These are phyloP conservation scores for Sesia apiformis DNA, from an alignment of 2,888 invertebrate genomes.

Conservation along the genomic window DNA sequence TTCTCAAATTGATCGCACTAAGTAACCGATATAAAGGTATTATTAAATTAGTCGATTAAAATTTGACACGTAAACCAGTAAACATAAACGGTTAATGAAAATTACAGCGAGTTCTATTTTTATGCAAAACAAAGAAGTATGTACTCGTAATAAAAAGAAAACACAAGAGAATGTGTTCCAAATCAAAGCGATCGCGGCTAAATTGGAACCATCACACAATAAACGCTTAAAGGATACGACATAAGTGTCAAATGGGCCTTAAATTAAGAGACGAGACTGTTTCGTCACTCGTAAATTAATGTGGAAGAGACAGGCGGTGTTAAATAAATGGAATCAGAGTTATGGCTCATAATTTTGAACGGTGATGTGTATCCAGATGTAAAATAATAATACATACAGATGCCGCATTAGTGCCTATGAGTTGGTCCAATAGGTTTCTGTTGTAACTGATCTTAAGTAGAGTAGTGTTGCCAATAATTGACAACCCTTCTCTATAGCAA, in stretches of 20 bases:
- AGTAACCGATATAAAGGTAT: no score
- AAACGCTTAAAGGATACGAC: constrained; percentile 46
- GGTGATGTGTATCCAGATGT: neutral
- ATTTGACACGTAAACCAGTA: no score
- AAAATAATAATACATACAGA: neutral
- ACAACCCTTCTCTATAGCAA: no score
- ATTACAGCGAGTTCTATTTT: no score
- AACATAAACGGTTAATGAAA: no score
- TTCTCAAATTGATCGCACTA: no score
- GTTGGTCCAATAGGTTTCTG: no score
- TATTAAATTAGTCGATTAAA: no score
- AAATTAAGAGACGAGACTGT: constrained; percentile 62
- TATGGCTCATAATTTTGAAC: constrained; percentile 58
- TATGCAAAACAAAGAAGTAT: no score
- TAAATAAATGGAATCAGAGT: constrained; percentile 68
- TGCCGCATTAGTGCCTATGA: neutral
- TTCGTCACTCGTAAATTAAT: constrained; percentile 67
- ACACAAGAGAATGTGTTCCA: constrained; percentile 5
- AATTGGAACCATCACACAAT: constrained; percentile 50
- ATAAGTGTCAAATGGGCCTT: constrained; percentile 66
- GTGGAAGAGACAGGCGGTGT: constrained; percentile 48
- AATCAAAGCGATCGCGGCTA: constrained; percentile 45
- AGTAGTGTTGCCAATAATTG: no score
- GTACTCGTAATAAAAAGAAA: constrained; percentile 20
- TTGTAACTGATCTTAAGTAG: no score